Base-by-base conservation (phyloP, 2,888 invertebrate species). In the Brenthis ino region DNA sequence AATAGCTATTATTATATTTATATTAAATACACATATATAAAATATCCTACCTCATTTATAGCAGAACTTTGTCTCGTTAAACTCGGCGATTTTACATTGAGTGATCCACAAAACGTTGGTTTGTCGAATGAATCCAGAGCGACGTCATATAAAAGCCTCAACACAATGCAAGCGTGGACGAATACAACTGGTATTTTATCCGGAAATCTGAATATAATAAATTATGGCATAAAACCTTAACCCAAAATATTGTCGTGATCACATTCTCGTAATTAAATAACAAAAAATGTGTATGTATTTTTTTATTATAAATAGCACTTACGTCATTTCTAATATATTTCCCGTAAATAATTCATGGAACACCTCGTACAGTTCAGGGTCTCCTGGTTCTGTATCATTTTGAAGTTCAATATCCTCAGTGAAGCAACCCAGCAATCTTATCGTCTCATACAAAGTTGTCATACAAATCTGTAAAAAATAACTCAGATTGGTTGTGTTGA, bases 91-190 rank as follows among this genome's bases (percentile, higher is more conserved):
- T 95, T 94, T 28, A 95, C 94, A 69, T 94, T 94, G 5, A 96
- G 89, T 37, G 95, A 94, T 14, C 95, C 95, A 60, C 94, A 95
- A 75, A 96, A 93, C 67, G 95, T 95, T 0, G 96, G 97, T 88
- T 97, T 97, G 84, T 99, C 99, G 87, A 98, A 99, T 57, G 97
- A 95, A 88, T 99, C 99, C 75, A 99, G 93, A 0, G 99, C 98
- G 80, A 99, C 97, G 87, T 99, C 99, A 84, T 99, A 99, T 16
- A 99, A 91, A 65, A 98, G 93, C 68, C 99, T 94, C 77, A 98
- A 94, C 58, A 99, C 94, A 57, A 98, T 94, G 82, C 98, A 97
- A 0, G 97, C 96, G 81, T 97, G 97, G 20, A 96, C 94, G 74
- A 99, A 93, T 4, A 96, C 94, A 61, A 95, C 94, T 8, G 98